A percentile compares a stretch with the other conserved stretches of the same genome.
Evolutionary conservation across 2,797 vertebrate species (phyloP).

Genomic region (Scolopax bukidnonensis): DNA sequence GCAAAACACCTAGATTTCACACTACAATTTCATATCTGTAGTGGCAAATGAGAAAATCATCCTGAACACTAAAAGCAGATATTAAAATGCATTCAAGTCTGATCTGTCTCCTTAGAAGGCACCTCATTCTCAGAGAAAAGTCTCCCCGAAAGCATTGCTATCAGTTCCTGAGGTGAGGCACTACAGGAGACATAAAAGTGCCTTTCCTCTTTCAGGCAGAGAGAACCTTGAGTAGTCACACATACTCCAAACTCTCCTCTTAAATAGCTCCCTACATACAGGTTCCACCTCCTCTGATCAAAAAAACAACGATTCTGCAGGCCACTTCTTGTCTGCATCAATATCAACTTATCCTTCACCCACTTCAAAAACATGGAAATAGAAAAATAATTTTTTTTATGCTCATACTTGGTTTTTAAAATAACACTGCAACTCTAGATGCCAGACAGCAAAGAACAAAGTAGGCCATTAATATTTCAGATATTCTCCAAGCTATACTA

Average conservation of each 20-base stretch:
- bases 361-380: not conserved
- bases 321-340: not conserved
- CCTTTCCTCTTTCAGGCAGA: not conserved
- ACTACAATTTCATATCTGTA: not conserved
- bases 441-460: not conserved
- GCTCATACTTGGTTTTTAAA: not conserved
- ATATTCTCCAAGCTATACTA: not conserved
- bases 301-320: not conserved
- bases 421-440: not conserved
- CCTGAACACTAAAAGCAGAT: not conserved
- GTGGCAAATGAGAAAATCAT: not conserved
- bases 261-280: not conserved
- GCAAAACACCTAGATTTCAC: not conserved
- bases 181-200: accelerated
- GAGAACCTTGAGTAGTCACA: not conserved
- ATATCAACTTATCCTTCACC: not conserved
- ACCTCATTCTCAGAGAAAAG: not conserved
- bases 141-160: not conserved
- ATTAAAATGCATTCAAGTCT: not conserved
- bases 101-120: not conserved
- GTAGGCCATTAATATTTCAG: not conserved
- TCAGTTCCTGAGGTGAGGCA: not conserved
- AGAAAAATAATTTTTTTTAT: not conserved
- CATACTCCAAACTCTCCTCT: not conserved
- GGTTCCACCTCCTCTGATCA: not conserved